These are phyloP conservation scores for Conchocele bisecta DNA, from an alignment of 2,888 invertebrate species.

Conservation along the genomic window DNA sequence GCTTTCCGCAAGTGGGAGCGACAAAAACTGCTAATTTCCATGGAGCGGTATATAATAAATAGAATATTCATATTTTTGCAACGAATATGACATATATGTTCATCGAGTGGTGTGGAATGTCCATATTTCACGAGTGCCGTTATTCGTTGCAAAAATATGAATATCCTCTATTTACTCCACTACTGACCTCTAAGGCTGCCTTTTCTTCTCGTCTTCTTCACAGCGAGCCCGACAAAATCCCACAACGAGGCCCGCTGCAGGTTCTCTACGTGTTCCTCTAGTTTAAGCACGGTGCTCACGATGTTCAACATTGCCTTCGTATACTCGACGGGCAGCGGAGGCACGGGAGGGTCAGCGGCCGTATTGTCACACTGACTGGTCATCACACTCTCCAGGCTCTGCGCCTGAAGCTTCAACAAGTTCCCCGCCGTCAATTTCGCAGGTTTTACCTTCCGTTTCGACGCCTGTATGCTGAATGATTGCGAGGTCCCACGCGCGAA, in stretches of 20 bases:
- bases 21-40: too few relatives aligned
- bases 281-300: conserved; percentile 68
- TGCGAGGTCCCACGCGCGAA: conserved; percentile 53
- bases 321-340: conserved; percentile 59
- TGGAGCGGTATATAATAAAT: too few relatives aligned
- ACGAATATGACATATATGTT: too few relatives aligned
- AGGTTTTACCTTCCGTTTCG: conserved; percentile 37
- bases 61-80: too few relatives aligned
- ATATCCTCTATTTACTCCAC: too few relatives aligned
- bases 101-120: too few relatives aligned
- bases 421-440: conserved; percentile 21
- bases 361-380: conserved; percentile 22
- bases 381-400: conserved; percentile 48
- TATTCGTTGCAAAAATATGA: too few relatives aligned
- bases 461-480: conserved; percentile 62
- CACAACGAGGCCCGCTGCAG: conserved; percentile 72
- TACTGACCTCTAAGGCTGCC: conserved; percentile 76
- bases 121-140: too few relatives aligned
- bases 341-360: conserved; percentile 20
- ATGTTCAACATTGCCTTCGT: conserved; percentile 71
- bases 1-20: too few relatives aligned
- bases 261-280: conserved; percentile 75
- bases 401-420: conserved; percentile 29
- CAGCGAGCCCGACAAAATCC: conserved; percentile 72
- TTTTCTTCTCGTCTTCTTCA: conserved; percentile 68